Conservation (phyloP, 2,113 vertebrate genomes). For the Rhea americana region DNA sequence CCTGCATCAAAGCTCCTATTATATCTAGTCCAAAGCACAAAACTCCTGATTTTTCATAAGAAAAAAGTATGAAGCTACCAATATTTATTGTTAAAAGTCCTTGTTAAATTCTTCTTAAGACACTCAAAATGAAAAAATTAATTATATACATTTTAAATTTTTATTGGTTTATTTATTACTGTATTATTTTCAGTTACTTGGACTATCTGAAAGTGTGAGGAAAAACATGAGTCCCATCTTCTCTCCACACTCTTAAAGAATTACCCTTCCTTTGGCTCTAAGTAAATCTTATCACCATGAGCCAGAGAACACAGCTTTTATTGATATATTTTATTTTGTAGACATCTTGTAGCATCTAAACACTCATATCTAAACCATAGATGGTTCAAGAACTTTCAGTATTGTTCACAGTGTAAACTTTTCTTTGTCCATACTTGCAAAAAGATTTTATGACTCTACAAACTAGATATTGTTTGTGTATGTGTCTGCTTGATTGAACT, state of each 20-base stretch:
- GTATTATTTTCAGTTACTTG: not conserved
- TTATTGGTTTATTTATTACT: not conserved
- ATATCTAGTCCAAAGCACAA: conserved; percentile 18
- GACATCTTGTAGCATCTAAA: conserved; percentile 7
- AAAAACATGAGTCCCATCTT: not conserved
- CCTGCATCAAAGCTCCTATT: not conserved
- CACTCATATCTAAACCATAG: not conserved
- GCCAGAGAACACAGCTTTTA: conserved; percentile 28
- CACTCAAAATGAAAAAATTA: not conserved
- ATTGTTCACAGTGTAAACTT: not conserved
- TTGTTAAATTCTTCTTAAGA: not conserved
- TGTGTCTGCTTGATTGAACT: not conserved
- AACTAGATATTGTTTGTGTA: not conserved
- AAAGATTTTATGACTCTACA: not conserved
- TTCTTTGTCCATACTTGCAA: not conserved
- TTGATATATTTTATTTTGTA: conserved; percentile 40
- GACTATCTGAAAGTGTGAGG: not conserved
- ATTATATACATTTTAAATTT: not conserved
- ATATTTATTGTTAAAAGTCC: not conserved
- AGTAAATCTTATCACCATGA: not conserved
- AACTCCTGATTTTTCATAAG: not conserved
- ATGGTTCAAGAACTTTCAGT: not conserved
- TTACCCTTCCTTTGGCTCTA: conserved; percentile 1
- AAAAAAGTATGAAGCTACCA: not conserved
- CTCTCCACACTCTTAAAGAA: not conserved